phyloP scores from a whole-genome alignment of 2,888 invertebrate species.

The Lamellibrachia satsuma region DNA sequence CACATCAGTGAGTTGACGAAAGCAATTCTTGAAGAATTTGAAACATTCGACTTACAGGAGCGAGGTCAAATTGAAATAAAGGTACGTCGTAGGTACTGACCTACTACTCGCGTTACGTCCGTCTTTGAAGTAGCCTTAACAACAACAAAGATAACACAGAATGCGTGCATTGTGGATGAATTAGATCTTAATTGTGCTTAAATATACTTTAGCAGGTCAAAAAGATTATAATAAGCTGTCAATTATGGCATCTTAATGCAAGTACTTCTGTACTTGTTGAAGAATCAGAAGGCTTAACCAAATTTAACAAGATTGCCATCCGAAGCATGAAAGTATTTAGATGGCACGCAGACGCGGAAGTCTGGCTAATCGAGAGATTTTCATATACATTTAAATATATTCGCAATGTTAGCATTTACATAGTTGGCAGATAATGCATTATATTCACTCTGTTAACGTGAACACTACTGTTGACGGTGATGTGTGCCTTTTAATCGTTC shows the following conservation, averaged over 20 bases:
- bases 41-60: slow-evolving; percentile 29
- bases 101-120: neutral
- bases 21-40: slow-evolving; percentile 26
- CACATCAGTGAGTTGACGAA: slow-evolving; percentile 31
- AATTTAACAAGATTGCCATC: neutral
- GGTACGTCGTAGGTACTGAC: slow-evolving; percentile 22
- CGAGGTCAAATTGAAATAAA: slow-evolving; percentile 37
- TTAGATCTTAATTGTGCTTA: neutral
- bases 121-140: neutral
- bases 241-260: neutral
- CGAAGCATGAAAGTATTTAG: neutral
- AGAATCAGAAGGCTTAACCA: neutral
- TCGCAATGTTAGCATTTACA: neutral
- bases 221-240: neutral
- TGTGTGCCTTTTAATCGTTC: neutral
- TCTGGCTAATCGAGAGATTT: too few relatives aligned
- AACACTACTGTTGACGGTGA: neutral
- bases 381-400: neutral
- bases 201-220: neutral
- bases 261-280: neutral
- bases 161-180: neutral
- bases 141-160: neutral
- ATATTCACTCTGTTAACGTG: neutral
- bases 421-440: neutral
- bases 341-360: neutral